Conservation (phyloP, 1,140 invertebrate species). For the Drosophila kurseongensis region DNA sequence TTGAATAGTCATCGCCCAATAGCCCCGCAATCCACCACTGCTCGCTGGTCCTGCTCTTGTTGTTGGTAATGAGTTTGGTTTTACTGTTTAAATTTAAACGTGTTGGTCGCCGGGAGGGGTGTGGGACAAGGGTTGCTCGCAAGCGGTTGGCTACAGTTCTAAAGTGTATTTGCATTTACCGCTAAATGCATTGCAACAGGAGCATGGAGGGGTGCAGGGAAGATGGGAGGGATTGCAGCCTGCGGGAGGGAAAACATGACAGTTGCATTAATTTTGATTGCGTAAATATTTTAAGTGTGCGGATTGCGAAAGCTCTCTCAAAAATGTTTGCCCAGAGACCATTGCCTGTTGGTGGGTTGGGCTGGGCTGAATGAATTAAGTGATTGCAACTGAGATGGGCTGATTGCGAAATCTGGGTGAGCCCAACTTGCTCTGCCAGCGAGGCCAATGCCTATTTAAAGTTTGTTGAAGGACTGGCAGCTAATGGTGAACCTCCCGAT, state of each 20-base stretch:
- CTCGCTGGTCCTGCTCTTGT: conserved; percentile 52
- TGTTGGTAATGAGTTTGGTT: conserved; percentile 82
- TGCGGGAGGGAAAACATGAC: conserved; percentile 64
- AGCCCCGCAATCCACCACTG: conserved; percentile 5
- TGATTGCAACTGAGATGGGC: conserved; percentile 53
- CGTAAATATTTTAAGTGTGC: conserved; percentile 79
- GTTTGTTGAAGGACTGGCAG: conserved; percentile 46
- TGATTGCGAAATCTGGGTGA: conserved; percentile 31
- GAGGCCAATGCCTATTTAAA: conserved; percentile 49
- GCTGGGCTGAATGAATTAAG: conserved; percentile 18
- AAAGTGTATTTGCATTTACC: conserved; percentile 83
- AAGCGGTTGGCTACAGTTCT: conserved; percentile 67
- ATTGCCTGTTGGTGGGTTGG: conserved; percentile 1
- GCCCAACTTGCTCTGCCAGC: conserved; percentile 7
- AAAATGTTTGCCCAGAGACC: conserved; percentile 61
- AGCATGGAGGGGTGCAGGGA: background rate
- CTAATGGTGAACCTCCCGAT: conserved; percentile 16
- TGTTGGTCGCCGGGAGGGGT: conserved; percentile 7
- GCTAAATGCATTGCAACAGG: conserved; percentile 58
- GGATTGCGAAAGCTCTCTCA: conserved; percentile 53
- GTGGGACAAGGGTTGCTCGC: background rate
- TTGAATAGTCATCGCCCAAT: background rate
- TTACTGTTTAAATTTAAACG: conserved; percentile 82
- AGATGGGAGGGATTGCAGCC: conserved; percentile 8
- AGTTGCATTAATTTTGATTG: conserved; percentile 83